phyloP scores from a whole-genome alignment of 2,113 vertebrate species.

The Hirundichthys speculiger region DNA sequence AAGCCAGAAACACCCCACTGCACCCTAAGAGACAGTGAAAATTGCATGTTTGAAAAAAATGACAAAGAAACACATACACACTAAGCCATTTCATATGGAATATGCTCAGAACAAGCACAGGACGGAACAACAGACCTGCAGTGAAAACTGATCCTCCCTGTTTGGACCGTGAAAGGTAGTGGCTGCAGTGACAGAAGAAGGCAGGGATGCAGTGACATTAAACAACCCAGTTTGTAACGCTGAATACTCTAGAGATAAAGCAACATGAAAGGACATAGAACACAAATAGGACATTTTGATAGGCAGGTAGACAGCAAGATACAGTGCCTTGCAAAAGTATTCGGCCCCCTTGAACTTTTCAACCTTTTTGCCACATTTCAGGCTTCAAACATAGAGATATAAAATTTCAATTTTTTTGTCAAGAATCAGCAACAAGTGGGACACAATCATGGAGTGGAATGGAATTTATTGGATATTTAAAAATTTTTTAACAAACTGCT shows the following conservation, averaged over 20 bases:
- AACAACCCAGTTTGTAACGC: constrained; percentile 14
- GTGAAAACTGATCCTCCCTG: constrained; percentile 19
- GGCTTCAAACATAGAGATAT: no score
- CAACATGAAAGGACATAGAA: constrained; percentile 6
- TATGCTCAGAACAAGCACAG: constrained; percentile 19
- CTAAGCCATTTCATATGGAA: constrained; percentile 18
- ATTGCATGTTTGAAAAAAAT: constrained; percentile 15
- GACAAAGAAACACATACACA: neutral
- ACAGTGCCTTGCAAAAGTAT: no score
- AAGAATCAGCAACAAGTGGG: no score
- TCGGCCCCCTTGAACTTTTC: no score
- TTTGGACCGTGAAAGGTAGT: constrained; percentile 4
- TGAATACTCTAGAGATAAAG: constrained; percentile 24
- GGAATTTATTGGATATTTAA: no score
- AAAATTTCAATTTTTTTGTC: no score
- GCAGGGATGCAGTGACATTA: constrained; percentile 21
- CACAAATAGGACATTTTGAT: no score
- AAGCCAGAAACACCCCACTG: constrained; percentile 11
- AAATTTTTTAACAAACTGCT: no score
- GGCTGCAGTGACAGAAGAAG: constrained; percentile 20
- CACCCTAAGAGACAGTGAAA: constrained; percentile 23
- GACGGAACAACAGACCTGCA: constrained; percentile 11
- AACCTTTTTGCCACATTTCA: no score
- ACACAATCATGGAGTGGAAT: no score
- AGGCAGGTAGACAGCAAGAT: no score